Percentiles rank a stretch among this genome's conserved stretches.
Conservation (phyloP, 2,888 invertebrate genomes). For the Eugnorisma glareosa region DNA sequence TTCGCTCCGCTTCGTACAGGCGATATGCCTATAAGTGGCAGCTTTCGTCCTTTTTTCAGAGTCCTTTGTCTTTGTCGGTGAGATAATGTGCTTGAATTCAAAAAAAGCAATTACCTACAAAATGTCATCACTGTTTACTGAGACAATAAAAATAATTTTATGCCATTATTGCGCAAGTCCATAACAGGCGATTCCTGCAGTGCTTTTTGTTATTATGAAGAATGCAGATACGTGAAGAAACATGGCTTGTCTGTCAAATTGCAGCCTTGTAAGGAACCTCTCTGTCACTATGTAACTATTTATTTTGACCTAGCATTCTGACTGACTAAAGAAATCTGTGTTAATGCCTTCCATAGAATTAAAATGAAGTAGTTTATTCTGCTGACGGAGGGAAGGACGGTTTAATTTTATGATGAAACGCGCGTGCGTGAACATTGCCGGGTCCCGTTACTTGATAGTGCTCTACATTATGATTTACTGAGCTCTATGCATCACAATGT, state of each 20-base stretch:
- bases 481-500: conserved; percentile 62
- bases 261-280: background rate
- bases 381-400: conserved; percentile 38
- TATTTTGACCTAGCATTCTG: conserved; percentile 14
- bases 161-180: background rate
- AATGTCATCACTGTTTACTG: conserved; percentile 5
- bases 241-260: background rate
- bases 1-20: background rate
- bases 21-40: background rate
- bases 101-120: conserved; percentile 12
- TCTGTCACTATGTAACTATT: conserved; percentile 36
- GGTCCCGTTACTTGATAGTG: conserved; percentile 70
- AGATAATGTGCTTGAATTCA: conserved; percentile 9
- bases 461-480: conserved; percentile 72
- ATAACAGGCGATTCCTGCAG: background rate
- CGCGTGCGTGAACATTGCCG: conserved; percentile 58
- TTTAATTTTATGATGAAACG: conserved; percentile 61
- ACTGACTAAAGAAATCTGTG: conserved; percentile 44
- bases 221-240: background rate
- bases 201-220: background rate
- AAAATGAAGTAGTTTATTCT: conserved; percentile 34
- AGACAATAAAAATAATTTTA: conserved; percentile 2
- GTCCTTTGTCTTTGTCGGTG: background rate
- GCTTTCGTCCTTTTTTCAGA: background rate
- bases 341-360: conserved; percentile 52